Conservation (phyloP, 2,888 invertebrate species). For the Habrosyne pyritoides region DNA sequence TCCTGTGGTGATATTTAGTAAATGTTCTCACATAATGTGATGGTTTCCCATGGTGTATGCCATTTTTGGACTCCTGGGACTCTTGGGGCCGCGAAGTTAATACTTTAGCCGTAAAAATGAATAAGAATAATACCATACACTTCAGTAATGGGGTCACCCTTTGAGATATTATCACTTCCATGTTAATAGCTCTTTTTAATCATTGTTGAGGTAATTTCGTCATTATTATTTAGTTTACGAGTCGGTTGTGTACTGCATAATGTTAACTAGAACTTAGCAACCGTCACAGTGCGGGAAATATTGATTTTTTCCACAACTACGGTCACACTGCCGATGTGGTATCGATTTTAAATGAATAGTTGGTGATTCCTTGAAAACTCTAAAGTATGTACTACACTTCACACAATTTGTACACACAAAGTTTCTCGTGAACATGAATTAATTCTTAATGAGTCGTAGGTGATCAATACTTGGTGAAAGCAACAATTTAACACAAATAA, state of each 20-base stretch:
- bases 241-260: slow-evolving; percentile 42
- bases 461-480: background rate
- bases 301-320: slow-evolving; percentile 53
- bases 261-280: slow-evolving; percentile 50
- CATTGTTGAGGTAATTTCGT: slow-evolving; percentile 13
- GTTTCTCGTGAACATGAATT: background rate
- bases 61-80: slow-evolving; percentile 59
- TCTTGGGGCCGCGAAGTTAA: slow-evolving; percentile 74
- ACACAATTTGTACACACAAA: background rate
- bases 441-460: background rate
- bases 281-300: slow-evolving; percentile 63
- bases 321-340: slow-evolving; percentile 28
- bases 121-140: slow-evolving; percentile 72
- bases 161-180: slow-evolving; percentile 69
- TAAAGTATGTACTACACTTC: background rate
- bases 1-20: slow-evolving; percentile 76
- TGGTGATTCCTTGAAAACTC: background rate
- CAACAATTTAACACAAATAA: background rate
- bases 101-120: slow-evolving; percentile 78
- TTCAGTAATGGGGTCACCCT: slow-evolving; percentile 74
- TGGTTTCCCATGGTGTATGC: slow-evolving; percentile 67
- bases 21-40: slow-evolving; percentile 75
- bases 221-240: slow-evolving; percentile 15
- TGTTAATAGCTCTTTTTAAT: slow-evolving; percentile 34
- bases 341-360: slow-evolving; percentile 13